Conservation (phyloP, 2,113 vertebrate species). For the Strix aluco region DNA sequence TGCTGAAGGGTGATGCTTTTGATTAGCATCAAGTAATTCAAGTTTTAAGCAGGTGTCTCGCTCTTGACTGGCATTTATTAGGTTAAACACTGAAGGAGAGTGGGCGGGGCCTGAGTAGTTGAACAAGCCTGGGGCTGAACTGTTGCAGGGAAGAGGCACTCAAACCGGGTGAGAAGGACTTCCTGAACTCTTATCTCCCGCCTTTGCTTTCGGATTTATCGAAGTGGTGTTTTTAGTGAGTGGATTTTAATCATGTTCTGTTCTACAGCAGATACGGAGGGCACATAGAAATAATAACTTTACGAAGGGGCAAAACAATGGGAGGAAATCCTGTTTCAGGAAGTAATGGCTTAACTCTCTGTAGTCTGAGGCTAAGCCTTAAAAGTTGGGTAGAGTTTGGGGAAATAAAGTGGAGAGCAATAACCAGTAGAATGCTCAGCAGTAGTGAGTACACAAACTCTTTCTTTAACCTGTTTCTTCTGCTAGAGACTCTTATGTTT, state of each 20-base stretch:
- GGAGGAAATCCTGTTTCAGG: conserved; percentile 68
- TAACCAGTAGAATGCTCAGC: not conserved
- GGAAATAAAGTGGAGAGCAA: not conserved
- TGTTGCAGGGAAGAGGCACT: not conserved
- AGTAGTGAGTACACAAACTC: not conserved
- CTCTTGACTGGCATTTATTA: conserved; percentile 40
- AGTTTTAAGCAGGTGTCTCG: not conserved
- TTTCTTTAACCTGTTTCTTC: not conserved
- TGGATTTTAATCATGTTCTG: not conserved
- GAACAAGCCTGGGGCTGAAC: conserved; percentile 22
- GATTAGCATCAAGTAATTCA: not conserved
- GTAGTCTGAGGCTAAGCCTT: not conserved
- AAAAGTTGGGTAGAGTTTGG: not conserved
- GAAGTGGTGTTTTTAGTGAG: not conserved
- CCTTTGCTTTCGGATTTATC: not conserved
- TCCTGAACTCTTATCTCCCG: not conserved
- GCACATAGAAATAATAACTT: conserved; percentile 4
- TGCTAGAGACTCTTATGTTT: not conserved
- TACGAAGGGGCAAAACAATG: conserved; percentile 42
- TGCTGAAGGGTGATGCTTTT: not conserved
- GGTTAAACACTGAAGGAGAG: conserved; percentile 33
- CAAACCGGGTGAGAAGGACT: conserved; percentile 7
- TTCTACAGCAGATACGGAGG: not conserved
- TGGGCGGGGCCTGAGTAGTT: conserved; percentile 32
- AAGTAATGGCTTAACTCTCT: conserved; percentile 61